Evolutionary conservation across 2,888 invertebrate species (phyloP).

Genomic region (Tanypteryx hageni): DNA sequence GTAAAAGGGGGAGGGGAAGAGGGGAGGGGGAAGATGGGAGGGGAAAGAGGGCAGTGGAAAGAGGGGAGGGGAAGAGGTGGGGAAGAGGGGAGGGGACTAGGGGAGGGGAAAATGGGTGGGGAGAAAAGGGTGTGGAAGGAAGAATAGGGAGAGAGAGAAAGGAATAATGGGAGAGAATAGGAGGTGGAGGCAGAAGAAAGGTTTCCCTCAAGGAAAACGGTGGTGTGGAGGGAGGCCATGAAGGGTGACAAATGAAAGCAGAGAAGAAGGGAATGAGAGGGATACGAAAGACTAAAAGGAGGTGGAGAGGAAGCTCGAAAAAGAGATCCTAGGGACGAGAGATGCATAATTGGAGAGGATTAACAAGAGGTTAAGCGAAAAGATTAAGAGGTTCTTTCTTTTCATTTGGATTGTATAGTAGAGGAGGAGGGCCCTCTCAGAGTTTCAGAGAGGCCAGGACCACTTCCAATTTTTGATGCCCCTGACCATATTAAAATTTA

Average conservation of each 20-base stretch:
- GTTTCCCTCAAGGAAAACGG: too few relatives aligned
- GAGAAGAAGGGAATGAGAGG: not conserved
- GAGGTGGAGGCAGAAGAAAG: not conserved
- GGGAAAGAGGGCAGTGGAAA: not conserved
- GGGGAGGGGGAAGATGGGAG: not conserved
- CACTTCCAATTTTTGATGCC: too few relatives aligned
- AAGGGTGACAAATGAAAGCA: not conserved
- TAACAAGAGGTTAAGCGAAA: conserved; percentile 25
- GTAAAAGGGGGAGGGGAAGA: not conserved
- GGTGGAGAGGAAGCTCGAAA: not conserved
- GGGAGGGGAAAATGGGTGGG: not conserved
- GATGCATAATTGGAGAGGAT: not conserved
- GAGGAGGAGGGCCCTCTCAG: too few relatives aligned
- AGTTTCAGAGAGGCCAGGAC: too few relatives aligned
- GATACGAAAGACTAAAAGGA: not conserved
- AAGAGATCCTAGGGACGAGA: not conserved
- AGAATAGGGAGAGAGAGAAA: not conserved
- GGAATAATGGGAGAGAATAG: not conserved
- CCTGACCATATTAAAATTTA: too few relatives aligned
- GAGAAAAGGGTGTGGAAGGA: not conserved
- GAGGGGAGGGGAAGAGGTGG: not conserved
- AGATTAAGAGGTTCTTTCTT: not conserved
- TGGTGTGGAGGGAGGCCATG: not conserved
- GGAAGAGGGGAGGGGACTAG: not conserved
- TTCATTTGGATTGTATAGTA: not conserved